phyloP scores from a whole-genome alignment of 1,140 invertebrate genomes.

The Meloidogyne floridensis region DNA sequence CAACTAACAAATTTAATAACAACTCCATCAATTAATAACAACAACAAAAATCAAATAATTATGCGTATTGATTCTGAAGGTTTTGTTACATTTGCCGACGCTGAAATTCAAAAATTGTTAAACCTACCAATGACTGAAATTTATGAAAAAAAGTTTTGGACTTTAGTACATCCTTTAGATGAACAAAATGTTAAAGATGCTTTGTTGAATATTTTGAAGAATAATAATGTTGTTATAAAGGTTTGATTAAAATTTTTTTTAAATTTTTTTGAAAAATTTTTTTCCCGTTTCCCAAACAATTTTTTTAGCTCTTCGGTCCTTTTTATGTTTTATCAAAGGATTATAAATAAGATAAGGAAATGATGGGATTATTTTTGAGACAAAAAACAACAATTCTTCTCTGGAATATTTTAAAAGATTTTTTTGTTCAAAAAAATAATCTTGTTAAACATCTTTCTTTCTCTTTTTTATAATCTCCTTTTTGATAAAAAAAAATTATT shows the following conservation, averaged over 20 bases:
- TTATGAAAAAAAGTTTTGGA: slow-evolving; percentile 54
- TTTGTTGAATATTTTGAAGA: slow-evolving; percentile 46
- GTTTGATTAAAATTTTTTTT: slow-evolving; percentile 6
- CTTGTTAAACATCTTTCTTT: too few relatives aligned
- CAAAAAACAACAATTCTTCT: too few relatives aligned
- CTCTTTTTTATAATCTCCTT: too few relatives aligned
- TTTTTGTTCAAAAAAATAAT: too few relatives aligned
- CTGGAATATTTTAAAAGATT: too few relatives aligned
- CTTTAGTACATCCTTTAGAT: slow-evolving; percentile 51
- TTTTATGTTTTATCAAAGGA: too few relatives aligned
- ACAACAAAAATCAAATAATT: slow-evolving; percentile 40
- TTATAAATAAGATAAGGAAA: too few relatives aligned
- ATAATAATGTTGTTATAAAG: slow-evolving; percentile 40
- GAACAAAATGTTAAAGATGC: slow-evolving; percentile 53
- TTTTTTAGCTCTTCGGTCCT: too few relatives aligned
- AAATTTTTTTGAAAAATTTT: neutral
- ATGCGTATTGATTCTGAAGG: slow-evolving; percentile 55
- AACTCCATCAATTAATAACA: slow-evolving; percentile 68
- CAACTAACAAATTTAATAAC: slow-evolving; percentile 83
- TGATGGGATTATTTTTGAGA: too few relatives aligned
- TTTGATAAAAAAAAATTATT: too few relatives aligned
- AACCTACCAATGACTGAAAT: slow-evolving; percentile 42
- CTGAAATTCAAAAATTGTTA: slow-evolving; percentile 46
- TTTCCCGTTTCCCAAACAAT: too few relatives aligned
- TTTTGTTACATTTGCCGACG: slow-evolving; percentile 63